Evolutionary conservation across 1,140 invertebrate species (phyloP), one percentile per base, ranked within the genome.

Genomic region (Pseudomyrmex sp.): DNA sequence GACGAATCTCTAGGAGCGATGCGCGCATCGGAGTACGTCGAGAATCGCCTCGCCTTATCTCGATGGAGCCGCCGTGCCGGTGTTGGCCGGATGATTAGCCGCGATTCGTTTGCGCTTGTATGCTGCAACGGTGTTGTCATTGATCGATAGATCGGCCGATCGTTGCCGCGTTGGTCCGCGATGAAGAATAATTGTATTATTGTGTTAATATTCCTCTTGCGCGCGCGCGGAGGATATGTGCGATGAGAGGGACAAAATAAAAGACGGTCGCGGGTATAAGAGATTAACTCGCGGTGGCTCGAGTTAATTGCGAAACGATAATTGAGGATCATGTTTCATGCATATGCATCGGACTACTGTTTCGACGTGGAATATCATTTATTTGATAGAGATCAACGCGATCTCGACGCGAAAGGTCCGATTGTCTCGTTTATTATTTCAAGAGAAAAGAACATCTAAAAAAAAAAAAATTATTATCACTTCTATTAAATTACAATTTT

Each of bases 131-230:
- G 59, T 66, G 68, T 73, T 82, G 83, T 73, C 76, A 72, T 72
- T 83, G 76, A 72, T 82, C 76, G 76, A 80, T 82, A 82, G 79
- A 72, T 68, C 63, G 18, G 69, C 48, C 44, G 83, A 65, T 74
- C 69, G 54, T 15, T 59, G 69, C 35, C 70, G 69, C 54, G 80
- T 58, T 58, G 18, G 35, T 63, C 58, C 58, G 23, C 77, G 56
- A 63, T 56, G 48, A 76, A 63, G 66, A 70, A 72, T 80, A 72
- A 80, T 80, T 72, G 76, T 80, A 50, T 72, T 80, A 72, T 80
- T 80, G 66, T 72, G 56, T 79, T 70, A 79, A 48, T 80, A 15
- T 12, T 10, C 0, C 35, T 0, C 35, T 7, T 35, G 5, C 35
- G 35, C 35, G 35, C 35, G 5, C 35, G 35, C 35, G 35, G 35